phyloP scores from a whole-genome alignment of 2,888 invertebrate species.

The Tyria jacobaeae region DNA sequence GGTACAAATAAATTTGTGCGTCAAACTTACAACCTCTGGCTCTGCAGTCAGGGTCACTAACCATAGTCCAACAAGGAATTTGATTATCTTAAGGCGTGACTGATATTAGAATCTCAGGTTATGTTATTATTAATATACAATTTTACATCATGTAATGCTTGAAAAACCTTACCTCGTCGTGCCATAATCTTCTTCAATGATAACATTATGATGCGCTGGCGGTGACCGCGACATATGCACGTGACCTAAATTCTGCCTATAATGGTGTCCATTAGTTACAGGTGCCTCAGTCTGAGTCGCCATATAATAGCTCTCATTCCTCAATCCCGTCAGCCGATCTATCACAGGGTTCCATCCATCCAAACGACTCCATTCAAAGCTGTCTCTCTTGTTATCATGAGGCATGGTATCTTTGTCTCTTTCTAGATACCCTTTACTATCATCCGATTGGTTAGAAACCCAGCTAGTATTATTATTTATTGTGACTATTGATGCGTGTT shows the following conservation, averaged over 20 bases:
- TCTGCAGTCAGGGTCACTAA: too few species aligned
- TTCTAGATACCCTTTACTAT: slow-evolving; percentile 82
- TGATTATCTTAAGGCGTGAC: too few species aligned
- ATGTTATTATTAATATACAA: neutral
- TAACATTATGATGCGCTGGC: slow-evolving; percentile 86
- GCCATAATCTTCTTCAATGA: slow-evolving; percentile 88
- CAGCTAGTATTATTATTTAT: slow-evolving; percentile 84
- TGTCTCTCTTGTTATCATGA: slow-evolving; percentile 81
- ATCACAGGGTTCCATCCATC: slow-evolving; percentile 95
- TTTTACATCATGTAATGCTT: neutral
- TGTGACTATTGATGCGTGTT: slow-evolving; percentile 81
- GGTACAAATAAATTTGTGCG: too few species aligned
- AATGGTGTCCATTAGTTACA: slow-evolving; percentile 79
- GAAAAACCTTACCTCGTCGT: slow-evolving; percentile 64
- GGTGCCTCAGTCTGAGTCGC: slow-evolving; percentile 90
- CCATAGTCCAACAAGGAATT: too few species aligned
- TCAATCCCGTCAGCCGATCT: slow-evolving; percentile 92
- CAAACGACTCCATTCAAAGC: slow-evolving; percentile 86
- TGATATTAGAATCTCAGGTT: too few species aligned
- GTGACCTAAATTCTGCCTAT: slow-evolving; percentile 72
- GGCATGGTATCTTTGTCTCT: slow-evolving; percentile 81
- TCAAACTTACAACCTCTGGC: too few species aligned
- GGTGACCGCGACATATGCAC: slow-evolving; percentile 80
- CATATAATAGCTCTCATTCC: slow-evolving; percentile 97
- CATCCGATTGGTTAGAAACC: slow-evolving; percentile 83